These are phyloP conservation scores for Mesorhabditis belari DNA, from an alignment of 2,888 invertebrate genomes.

Conservation along the genomic window DNA sequence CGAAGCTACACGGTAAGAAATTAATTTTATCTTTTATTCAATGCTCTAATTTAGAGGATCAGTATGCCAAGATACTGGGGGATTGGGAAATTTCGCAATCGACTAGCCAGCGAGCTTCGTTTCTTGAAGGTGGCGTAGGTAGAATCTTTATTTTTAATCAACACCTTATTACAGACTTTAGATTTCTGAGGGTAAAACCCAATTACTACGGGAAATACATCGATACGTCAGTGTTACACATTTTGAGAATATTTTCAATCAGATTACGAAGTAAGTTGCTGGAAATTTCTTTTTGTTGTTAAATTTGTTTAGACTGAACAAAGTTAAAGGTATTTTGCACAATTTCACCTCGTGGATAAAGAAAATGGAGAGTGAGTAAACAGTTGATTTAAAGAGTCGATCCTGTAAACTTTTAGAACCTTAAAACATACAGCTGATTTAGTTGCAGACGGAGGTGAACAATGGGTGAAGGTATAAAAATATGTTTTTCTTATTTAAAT, in stretches of 20 bases:
- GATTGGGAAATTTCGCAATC: constrained; percentile 7
- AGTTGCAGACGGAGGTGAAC: constrained; percentile 18
- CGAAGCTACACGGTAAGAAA: too few species aligned
- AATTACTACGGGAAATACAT: constrained; percentile 16
- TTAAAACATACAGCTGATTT: constrained; percentile 29
- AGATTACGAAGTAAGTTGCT: constrained; percentile 4
- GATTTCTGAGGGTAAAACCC: constrained; percentile 3
- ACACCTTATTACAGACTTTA: constrained; percentile 2
- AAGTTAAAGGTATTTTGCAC: too few species aligned
- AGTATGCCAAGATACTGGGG: too few species aligned
- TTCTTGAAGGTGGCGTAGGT: too few species aligned
- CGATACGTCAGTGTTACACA: constrained; percentile 20
- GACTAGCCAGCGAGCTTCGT: constrained; percentile 8
- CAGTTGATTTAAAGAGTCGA: too few species aligned
- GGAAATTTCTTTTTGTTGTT: neutral
- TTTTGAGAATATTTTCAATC: constrained; percentile 14
- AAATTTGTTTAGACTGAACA: neutral
- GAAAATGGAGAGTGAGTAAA: too few species aligned
- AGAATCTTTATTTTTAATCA: too few species aligned
- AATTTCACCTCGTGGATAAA: too few species aligned
- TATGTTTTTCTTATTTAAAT: neutral
- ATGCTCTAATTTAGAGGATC: too few species aligned
- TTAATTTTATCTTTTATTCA: too few species aligned
- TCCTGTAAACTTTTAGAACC: constrained; percentile 3
- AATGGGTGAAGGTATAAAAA: constrained; percentile 13